Conservation (phyloP, 2,797 vertebrate species). For the Sandelia bainsii region DNA sequence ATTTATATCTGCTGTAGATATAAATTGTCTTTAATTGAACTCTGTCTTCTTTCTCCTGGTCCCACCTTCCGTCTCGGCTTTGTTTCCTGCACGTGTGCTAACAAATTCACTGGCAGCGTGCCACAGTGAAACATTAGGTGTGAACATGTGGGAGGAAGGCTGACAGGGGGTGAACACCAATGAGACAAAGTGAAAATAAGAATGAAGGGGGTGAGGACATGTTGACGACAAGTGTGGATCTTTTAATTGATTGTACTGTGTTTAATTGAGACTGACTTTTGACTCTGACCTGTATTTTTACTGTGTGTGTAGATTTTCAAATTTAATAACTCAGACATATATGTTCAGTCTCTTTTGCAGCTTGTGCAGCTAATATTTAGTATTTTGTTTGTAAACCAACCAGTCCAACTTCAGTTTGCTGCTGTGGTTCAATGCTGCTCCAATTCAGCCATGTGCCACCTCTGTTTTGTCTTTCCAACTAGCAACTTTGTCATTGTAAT, state of each 20-base stretch:
- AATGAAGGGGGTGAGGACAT: constrained; percentile 41
- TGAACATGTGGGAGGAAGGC: constrained; percentile 40
- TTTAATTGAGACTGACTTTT: constrained; percentile 22
- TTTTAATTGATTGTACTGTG: constrained; percentile 44
- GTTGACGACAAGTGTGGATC: constrained; percentile 12
- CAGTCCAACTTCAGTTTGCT: no score
- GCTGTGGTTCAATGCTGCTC: no score
- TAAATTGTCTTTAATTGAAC: not conserved
- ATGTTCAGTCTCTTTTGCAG: no score
- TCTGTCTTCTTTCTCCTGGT: not conserved
- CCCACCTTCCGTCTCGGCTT: not conserved
- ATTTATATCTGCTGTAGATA: not conserved
- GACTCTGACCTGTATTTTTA: constrained; percentile 7
- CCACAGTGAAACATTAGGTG: constrained; percentile 53
- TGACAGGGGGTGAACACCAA: constrained; percentile 56
- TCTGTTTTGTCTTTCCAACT: no score
- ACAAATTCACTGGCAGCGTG: constrained; percentile 50
- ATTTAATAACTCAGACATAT: not conserved
- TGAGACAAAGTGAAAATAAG: constrained; percentile 65
- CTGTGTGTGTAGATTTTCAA: not conserved
- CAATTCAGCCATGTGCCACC: no score
- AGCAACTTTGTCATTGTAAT: no score
- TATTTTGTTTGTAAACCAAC: no score
- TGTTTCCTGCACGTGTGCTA: constrained; percentile 34
- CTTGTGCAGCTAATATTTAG: no score